Percentiles rank a stretch among this genome's conserved stretches.
Conservation (phyloP, 2,113 vertebrate genomes). For the Austrofundulus limnaeus region DNA sequence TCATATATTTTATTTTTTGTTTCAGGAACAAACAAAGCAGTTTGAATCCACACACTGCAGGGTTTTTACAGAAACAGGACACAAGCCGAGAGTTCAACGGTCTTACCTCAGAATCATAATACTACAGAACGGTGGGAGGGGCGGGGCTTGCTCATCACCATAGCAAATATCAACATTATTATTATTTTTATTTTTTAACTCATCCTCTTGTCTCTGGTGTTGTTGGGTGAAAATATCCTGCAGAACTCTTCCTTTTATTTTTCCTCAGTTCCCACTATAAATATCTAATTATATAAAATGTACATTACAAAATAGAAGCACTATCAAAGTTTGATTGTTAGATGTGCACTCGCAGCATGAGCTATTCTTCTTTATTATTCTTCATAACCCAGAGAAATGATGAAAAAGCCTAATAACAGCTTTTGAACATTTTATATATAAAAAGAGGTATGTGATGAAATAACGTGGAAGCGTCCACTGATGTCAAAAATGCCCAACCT, state of each 20-base stretch:
- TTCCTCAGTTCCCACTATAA: conserved; percentile 62
- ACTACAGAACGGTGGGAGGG: conserved; percentile 20
- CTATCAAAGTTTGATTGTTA: conserved; percentile 82
- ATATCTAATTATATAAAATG: conserved; percentile 78
- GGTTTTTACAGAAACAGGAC: conserved; percentile 57
- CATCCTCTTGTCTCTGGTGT: conserved; percentile 70
- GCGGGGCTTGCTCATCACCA: conserved; percentile 45
- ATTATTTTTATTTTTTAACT: conserved; percentile 37
- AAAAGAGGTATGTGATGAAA: not conserved
- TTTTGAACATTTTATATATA: conserved; percentile 46
- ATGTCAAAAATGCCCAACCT: conserved; percentile 62
- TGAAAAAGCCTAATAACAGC: conserved; percentile 37
- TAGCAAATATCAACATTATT: conserved; percentile 54
- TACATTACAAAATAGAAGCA: conserved; percentile 81
- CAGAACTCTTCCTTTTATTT: conserved; percentile 43
- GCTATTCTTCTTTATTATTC: conserved; percentile 73
- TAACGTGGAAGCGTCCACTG: conserved; percentile 74
- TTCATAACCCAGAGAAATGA: conserved; percentile 64
- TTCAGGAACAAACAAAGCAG: conserved; percentile 51
- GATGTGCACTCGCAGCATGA: conserved; percentile 84
- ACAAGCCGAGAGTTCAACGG: conserved; percentile 57
- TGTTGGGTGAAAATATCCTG: conserved; percentile 49
- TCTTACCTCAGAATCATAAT: conserved; percentile 70
- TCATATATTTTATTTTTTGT: conserved; percentile 35
- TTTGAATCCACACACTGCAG: conserved; percentile 51